A percentile compares a stretch with the other conserved stretches of the same genome.
These are phyloP conservation scores for Leptobrachium ailaonicum DNA, from an alignment of 2,113 vertebrate species.

Conservation along the genomic window DNA sequence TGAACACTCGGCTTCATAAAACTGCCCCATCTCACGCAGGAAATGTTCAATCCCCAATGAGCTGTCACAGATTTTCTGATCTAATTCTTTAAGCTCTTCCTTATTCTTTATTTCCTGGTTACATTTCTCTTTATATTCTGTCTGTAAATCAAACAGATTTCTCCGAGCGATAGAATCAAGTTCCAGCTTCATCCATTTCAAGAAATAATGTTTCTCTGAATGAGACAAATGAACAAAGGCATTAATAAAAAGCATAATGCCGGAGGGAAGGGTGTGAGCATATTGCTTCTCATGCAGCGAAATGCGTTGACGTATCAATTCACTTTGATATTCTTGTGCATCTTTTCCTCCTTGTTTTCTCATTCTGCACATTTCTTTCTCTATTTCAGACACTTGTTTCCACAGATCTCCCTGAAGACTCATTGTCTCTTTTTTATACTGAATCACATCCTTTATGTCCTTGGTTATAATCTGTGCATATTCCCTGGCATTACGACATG, in stretches of 20 bases:
- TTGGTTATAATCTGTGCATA: not conserved
- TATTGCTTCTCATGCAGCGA: conserved; percentile 53
- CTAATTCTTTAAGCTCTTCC: conserved; percentile 8
- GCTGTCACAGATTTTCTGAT: conserved; percentile 56
- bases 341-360: not conserved
- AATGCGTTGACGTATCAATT: conserved; percentile 50
- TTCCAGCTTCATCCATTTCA: conserved; percentile 59
- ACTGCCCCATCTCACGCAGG: conserved; percentile 76
- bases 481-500: conserved; percentile 48
- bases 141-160: not conserved
- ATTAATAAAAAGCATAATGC: conserved; percentile 52
- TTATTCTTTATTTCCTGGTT: not conserved
- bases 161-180: conserved; percentile 47
- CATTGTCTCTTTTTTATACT: conserved; percentile 49
- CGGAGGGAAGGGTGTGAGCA: conserved; percentile 9
- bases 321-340: not conserved
- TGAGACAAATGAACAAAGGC: conserved; percentile 53
- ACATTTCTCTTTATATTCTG: conserved; percentile 34
- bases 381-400: conserved; percentile 50
- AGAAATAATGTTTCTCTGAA: conserved; percentile 54
- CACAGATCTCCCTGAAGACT: conserved; percentile 54
- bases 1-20: conserved; percentile 70
- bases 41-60: conserved; percentile 75
- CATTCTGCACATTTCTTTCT: conserved; percentile 46
- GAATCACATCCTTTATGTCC: conserved; percentile 12